Conservation (phyloP, 30 jellyfish, hydroid and myxozoan species). For the Pseudorhiza aurosa region DNA sequence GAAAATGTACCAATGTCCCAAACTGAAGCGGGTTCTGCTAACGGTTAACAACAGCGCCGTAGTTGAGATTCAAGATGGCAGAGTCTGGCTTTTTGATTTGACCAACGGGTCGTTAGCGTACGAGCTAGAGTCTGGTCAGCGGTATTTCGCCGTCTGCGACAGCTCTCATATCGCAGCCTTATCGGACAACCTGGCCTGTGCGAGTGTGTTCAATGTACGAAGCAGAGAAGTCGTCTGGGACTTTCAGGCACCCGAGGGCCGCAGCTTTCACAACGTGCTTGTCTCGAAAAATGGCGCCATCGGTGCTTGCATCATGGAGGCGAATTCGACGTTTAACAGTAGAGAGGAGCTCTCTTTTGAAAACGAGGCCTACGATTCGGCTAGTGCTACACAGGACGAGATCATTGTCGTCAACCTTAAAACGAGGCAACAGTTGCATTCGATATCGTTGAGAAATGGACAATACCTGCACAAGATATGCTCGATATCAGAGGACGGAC, state of each 20-base stretch:
- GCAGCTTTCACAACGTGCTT: constrained; percentile 57
- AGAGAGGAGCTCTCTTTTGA: neutral
- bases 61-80: constrained; percentile 50
- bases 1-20: constrained; percentile 9
- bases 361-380: neutral
- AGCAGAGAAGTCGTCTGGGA: constrained; percentile 60
- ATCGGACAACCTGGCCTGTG: constrained; percentile 21
- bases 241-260: constrained; percentile 67
- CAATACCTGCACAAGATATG: constrained; percentile 47
- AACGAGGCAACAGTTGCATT: constrained; percentile 41
- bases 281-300: constrained; percentile 62
- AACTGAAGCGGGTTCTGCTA: constrained; percentile 25
- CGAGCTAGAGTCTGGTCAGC: constrained; percentile 22
- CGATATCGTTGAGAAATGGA: constrained; percentile 30
- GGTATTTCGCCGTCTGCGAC: constrained; percentile 72
- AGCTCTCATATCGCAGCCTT: constrained; percentile 40
- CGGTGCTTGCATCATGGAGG: constrained; percentile 66
- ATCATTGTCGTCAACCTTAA: constrained; percentile 55
- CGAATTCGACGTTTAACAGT: neutral
- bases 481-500: constrained; percentile 83
- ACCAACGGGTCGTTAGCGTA: neutral
- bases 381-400: constrained; percentile 31
- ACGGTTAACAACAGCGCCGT: neutral
- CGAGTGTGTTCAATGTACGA: constrained; percentile 38
- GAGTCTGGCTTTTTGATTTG: constrained; percentile 30